These are phyloP conservation scores for Megalurothrips usitatus DNA, from an alignment of 2,888 invertebrate genomes.

Conservation along the genomic window DNA sequence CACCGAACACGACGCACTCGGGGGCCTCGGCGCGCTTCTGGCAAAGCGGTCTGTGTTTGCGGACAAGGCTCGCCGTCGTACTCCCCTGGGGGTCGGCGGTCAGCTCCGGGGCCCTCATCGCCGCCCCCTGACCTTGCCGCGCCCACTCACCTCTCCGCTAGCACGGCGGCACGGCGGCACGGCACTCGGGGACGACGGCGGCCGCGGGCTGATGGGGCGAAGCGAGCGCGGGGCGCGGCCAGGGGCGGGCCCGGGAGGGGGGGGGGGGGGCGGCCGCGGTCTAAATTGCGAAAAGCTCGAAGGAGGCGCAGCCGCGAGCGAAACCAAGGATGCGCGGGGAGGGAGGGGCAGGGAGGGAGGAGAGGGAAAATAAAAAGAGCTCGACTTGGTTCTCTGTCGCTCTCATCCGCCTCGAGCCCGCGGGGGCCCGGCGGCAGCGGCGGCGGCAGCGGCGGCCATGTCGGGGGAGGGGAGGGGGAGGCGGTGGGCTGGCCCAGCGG, in stretches of 20 bases:
- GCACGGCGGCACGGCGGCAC: too few relatives aligned
- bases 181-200: too few relatives aligned
- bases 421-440: neutral
- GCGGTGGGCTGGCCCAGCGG: constrained; percentile 4
- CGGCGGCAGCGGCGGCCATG: neutral
- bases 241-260: constrained; percentile 21
- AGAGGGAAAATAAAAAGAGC: constrained; percentile 29
- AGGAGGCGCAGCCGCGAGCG: neutral
- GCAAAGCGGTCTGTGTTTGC: too few relatives aligned
- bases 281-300: constrained; percentile 21
- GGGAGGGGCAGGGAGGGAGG: constrained; percentile 28
- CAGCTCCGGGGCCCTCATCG: neutral
- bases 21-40: too few relatives aligned
- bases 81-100: neutral
- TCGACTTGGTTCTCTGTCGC: constrained; percentile 9
- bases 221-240: neutral
- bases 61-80: neutral
- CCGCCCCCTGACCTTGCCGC: too few relatives aligned
- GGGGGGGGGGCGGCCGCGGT: neutral
- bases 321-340: constrained; percentile 14
- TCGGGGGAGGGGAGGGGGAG: neutral
- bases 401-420: too few relatives aligned
- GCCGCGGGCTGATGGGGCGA: too few relatives aligned
- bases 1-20: too few relatives aligned
- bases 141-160: too few relatives aligned